Evolutionary conservation across 1,140 invertebrate genomes (phyloP).

Genomic region (Drosophila ironensis): DNA sequence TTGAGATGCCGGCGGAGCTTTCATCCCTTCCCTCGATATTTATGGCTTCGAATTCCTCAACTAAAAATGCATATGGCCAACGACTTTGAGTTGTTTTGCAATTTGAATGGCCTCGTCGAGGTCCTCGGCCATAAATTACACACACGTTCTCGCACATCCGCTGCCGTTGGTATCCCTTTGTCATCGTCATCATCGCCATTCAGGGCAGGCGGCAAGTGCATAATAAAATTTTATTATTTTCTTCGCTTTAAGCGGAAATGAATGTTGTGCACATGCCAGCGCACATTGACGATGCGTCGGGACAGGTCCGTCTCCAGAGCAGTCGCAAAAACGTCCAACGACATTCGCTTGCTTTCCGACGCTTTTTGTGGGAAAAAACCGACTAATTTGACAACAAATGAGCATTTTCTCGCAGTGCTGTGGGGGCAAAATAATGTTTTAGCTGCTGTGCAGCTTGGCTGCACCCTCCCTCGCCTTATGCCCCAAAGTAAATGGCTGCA

Average conservation of each 20-base stretch:
- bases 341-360: too few relatives aligned
- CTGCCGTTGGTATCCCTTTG: not conserved
- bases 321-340: not conserved
- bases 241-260: conserved; percentile 57
- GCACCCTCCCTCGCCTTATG: conserved; percentile 33
- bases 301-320: conserved; percentile 10
- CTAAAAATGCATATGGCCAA: not conserved
- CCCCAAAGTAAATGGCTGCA: conserved; percentile 65
- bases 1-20: not conserved
- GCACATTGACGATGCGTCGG: conserved; percentile 3
- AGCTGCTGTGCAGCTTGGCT: conserved; percentile 43
- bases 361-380: too few relatives aligned
- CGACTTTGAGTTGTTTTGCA: conserved; percentile 15
- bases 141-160: conserved; percentile 11
- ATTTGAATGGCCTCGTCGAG: conserved; percentile 32
- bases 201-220: conserved; percentile 57
- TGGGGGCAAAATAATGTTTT: not conserved
- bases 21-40: not conserved
- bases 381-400: too few relatives aligned
- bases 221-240: conserved; percentile 75
- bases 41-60: conserved; percentile 7
- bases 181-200: conserved; percentile 18
- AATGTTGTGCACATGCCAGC: conserved; percentile 42
- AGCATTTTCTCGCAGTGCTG: not conserved
- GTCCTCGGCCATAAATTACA: conserved; percentile 51